These are phyloP conservation scores for Dolomedes plantarius DNA, from an alignment of 2,888 invertebrate species.

Conservation along the genomic window DNA sequence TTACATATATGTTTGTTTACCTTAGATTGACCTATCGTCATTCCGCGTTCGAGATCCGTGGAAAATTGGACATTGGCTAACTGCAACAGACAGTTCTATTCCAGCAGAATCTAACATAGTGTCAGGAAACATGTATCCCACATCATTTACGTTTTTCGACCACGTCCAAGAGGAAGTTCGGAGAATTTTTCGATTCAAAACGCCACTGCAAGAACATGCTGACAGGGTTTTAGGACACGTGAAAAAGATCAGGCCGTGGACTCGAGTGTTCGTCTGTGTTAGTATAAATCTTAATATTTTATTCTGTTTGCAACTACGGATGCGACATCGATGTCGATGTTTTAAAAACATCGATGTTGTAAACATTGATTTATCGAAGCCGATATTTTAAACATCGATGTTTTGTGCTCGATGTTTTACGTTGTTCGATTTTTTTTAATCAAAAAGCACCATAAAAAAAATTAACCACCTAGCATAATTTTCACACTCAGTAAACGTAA, in stretches of 20 bases:
- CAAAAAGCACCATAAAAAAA: too few relatives aligned
- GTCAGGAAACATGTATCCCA: constrained; percentile 38
- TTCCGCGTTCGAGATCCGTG: constrained; percentile 30
- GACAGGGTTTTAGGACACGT: constrained; percentile 19
- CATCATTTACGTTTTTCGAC: constrained; percentile 62
- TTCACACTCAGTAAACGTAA: too few relatives aligned
- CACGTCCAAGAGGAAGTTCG: constrained; percentile 31
- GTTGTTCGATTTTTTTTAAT: too few relatives aligned
- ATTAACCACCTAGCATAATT: too few relatives aligned
- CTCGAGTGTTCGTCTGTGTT: constrained; percentile 49
- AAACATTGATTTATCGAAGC: too few relatives aligned
- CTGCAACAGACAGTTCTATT: constrained; percentile 22
- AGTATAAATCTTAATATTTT: neutral
- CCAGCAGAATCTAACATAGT: constrained; percentile 35
- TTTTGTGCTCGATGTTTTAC: too few relatives aligned
- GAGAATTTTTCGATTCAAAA: constrained; percentile 38
- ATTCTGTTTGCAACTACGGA: too few relatives aligned
- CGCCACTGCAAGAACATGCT: neutral
- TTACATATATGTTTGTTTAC: too few relatives aligned
- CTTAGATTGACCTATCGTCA: neutral
- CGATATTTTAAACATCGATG: too few relatives aligned
- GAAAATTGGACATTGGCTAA: constrained; percentile 34
- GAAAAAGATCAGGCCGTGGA: constrained; percentile 27
- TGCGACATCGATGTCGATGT: too few relatives aligned
- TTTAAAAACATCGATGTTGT: too few relatives aligned